These are phyloP conservation scores for Marmota flaviventris DNA, from an alignment of 2,113 vertebrate species.

Conservation along the genomic window DNA sequence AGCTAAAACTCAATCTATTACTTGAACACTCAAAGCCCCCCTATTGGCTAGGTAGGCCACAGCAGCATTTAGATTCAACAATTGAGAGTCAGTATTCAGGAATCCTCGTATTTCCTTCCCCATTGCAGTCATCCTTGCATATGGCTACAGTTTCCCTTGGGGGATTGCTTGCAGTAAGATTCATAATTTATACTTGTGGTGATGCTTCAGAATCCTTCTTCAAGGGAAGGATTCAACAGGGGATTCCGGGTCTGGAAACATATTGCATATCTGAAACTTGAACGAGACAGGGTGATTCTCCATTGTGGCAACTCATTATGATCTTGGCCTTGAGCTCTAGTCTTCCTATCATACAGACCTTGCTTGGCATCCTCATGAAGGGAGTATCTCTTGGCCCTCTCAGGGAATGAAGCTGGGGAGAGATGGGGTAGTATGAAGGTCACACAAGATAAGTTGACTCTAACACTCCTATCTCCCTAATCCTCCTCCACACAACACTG, in stretches of 20 bases:
- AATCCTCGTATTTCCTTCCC: background rate
- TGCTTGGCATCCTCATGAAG: background rate
- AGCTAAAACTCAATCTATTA: too few relatives aligned
- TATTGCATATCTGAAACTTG: too few relatives aligned
- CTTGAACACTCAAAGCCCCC: too few relatives aligned
- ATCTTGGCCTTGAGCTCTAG: background rate
- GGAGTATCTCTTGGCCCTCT: background rate
- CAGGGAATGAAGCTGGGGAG: background rate
- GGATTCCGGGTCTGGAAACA: background rate
- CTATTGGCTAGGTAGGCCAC: background rate
- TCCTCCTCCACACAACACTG: background rate
- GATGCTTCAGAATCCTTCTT: too few relatives aligned
- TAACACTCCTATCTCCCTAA: too few relatives aligned
- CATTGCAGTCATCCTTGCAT: background rate
- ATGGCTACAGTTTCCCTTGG: background rate
- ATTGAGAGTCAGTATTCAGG: background rate
- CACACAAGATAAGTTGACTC: too few relatives aligned
- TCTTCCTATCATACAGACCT: background rate
- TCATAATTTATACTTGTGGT: too few relatives aligned
- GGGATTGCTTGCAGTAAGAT: background rate
- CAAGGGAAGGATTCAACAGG: background rate
- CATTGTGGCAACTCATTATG: background rate
- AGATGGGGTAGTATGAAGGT: background rate
- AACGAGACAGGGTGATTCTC: background rate
- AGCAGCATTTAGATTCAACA: background rate